Base-by-base conservation (phyloP, 2,888 invertebrate species). In the Drosophila falleni region DNA sequence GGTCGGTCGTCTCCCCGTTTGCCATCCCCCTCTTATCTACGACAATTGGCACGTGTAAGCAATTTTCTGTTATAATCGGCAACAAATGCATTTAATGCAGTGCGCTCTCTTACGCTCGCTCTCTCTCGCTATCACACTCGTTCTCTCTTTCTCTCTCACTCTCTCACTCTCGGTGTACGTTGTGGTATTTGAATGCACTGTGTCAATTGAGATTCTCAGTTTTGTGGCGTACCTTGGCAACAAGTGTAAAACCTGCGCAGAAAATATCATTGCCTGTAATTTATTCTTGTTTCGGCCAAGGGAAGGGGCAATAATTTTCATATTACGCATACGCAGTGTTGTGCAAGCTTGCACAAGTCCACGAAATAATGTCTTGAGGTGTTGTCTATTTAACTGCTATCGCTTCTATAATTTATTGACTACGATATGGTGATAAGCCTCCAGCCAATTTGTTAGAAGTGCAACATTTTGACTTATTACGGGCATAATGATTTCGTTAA, bases 1-100 rank as follows among this genome's bases (percentile, higher is more conserved):
- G 15, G 35, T 47, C 47, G 29, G 15, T 33, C 23, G 15, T 33
- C 23, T 16, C 11, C 13, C 23, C 44, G 11, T 13, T 26, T 16
- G 15, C 26, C 15, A 23, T 42, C 23, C 33, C 66, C 67, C 29
- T 46, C 62, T 66, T 19, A 46, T 62, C 81, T 9, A 78, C 70
- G 50, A 66, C 71, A 67, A 15, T 68, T 64, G 87, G 77, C 87
- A 87, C 87, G 87, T 87, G 86, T 87, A 87, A 85, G 85, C 85
- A 76, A 89, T 89, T 87, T 76, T 78, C 79, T 79, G 73, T 69
- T 78, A 72, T 87, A 89, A 84, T 87, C 81, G 80, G 63, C 75
- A 72, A 68, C 78, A 75, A 83, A 80, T 76, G 70, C 74, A 78
- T 61, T 74, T 71, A 60, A 65, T 66, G 47, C 64, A 70, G 33